Evolutionary conservation across 2,113 vertebrate species (phyloP).

Genomic region (Riparia riparia): DNA sequence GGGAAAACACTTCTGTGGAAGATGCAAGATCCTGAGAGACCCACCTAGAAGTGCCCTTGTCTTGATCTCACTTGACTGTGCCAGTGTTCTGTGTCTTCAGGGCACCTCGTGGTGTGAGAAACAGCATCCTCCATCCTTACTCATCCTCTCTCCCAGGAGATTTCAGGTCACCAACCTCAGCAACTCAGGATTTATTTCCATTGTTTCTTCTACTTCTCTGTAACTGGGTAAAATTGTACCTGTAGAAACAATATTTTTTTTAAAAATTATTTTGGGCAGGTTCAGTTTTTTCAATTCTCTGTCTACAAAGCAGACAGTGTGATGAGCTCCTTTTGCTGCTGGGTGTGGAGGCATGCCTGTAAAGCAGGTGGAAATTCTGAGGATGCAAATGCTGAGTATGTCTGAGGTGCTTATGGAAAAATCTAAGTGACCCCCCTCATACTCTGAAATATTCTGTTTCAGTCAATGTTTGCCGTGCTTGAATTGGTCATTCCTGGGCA

Average conservation of each 20-base stretch:
- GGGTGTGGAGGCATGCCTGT: background rate
- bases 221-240: background rate
- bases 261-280: background rate
- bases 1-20: background rate
- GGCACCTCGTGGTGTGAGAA: background rate
- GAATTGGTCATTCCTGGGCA: background rate
- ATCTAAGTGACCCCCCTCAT: background rate
- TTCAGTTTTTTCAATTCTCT: background rate
- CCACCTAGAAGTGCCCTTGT: background rate
- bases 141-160: background rate
- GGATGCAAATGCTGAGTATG: background rate
- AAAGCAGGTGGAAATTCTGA: background rate
- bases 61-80: background rate
- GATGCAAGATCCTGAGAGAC: background rate
- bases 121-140: background rate
- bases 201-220: background rate
- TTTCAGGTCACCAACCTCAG: background rate
- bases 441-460: background rate
- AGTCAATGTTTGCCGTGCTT: background rate
- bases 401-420: background rate
- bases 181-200: background rate
- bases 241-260: background rate
- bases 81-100: fast-evolving
- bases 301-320: background rate
- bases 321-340: background rate